Percentiles rank a stretch among this genome's conserved stretches.
Conservation (phyloP, 2,113 vertebrate species). For the Salvelinus alpinus region DNA sequence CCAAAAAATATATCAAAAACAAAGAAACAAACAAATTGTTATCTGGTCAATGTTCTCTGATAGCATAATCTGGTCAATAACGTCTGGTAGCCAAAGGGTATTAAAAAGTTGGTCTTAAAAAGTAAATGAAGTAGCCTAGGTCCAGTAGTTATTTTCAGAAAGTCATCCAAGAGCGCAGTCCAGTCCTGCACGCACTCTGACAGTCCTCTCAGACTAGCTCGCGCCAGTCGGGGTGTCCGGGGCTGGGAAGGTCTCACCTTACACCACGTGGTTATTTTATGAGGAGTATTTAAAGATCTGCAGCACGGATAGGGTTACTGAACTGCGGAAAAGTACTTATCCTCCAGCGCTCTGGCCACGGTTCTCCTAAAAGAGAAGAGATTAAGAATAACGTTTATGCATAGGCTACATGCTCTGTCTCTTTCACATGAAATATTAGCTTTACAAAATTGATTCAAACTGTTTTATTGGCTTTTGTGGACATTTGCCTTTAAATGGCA, state of each 20-base stretch:
- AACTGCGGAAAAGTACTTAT: constrained; percentile 39
- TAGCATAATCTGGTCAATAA: not conserved
- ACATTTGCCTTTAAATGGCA: too few relatives aligned
- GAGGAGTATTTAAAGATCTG: constrained; percentile 78
- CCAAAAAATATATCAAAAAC: not conserved
- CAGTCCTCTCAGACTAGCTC: constrained; percentile 41
- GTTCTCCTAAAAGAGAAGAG: constrained; percentile 52
- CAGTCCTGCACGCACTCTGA: constrained; percentile 48
- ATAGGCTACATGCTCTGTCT: not conserved
- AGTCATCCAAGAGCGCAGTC: constrained; percentile 7
- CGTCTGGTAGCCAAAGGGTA: not conserved
- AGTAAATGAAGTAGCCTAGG: not conserved
- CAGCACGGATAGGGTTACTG: constrained; percentile 67
- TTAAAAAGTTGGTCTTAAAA: not conserved
- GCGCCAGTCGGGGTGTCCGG: constrained; percentile 22
- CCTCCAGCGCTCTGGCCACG: constrained; percentile 21
- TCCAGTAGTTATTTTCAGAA: constrained; percentile 21
- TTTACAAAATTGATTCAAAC: too few relatives aligned
- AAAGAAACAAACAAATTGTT: not conserved
- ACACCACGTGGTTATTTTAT: constrained; percentile 73
- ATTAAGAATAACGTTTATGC: not conserved
- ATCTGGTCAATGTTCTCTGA: not conserved
- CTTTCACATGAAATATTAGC: too few relatives aligned
- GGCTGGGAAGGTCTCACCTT: constrained; percentile 69
- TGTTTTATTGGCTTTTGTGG: too few relatives aligned